Base-by-base conservation (phyloP, 2,888 invertebrate species). In the Drosophila falleni region DNA sequence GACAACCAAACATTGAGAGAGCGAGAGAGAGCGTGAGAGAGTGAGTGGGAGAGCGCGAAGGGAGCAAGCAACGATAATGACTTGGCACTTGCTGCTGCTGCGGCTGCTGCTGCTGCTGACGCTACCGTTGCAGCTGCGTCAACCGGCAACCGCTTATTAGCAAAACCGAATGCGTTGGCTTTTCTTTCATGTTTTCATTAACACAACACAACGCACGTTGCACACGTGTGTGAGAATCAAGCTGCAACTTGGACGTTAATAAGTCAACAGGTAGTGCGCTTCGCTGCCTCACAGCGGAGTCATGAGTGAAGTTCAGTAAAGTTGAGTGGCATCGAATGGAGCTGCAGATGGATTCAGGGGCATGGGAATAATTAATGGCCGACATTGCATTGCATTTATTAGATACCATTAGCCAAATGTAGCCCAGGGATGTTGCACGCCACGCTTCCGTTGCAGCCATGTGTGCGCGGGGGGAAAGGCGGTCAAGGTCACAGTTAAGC, bases 201-300 rank as follows among this genome's bases (percentile, higher is more conserved):
- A 61, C 77, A 71, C 60, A 87, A 61, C 77, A 71, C 60, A 19
- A 29, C 85, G 53, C 79, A 60, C 56, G 71, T 70, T 67, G 74
- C 55, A 67, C 64, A 60, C 65, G 72, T 39, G 55, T 55, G 56
- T 11, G 31, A 26, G 19, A 11, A 50, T 23, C 19, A 9, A 8
- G 16, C 39, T 44, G 62, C 58, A 60, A 47, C 59, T 47, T 51
- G 44, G 39, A 51, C 42, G 49, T 64, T 86, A 86, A 82, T 80
- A 73, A 89, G 86, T 80, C 87, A 89, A 87, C 85, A 85, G 90
- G 90, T 89, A 78, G 69, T 71, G 67, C 83, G 90, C 89, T 89
- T 89, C 83, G 76, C 80, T 89, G 87, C 69, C 70, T 54, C 54
- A 54, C 61, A 31, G 61, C 47, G 54, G 37, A 58, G 74, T 51